Percentiles rank a stretch among this genome's conserved stretches.
Evolutionary conservation across 23 tunicate species (phyloP).

Genomic region (Styela plicata): DNA sequence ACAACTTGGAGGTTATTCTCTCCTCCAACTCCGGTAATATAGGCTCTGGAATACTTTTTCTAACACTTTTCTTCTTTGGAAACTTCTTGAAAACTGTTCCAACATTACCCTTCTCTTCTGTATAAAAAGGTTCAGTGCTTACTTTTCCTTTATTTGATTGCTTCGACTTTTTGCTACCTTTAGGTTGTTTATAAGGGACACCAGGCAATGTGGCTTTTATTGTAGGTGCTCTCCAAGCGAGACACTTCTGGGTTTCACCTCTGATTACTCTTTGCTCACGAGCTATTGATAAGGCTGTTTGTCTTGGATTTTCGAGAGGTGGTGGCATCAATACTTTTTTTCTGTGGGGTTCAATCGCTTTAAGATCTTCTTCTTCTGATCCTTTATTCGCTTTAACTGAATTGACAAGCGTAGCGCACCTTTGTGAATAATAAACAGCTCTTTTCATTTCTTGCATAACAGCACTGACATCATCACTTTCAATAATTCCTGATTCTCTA

Average conservation of each 20-base stretch:
- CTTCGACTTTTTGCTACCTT: conserved; percentile 2
- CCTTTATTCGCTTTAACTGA: conserved; percentile 40
- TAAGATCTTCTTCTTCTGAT: background rate
- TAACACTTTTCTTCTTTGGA: conserved; percentile 76
- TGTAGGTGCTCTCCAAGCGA: conserved; percentile 61
- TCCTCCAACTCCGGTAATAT: conserved; percentile 83
- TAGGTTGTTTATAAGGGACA: conserved; percentile 17
- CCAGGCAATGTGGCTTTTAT: conserved; percentile 64
- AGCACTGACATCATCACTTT: conserved; percentile 72
- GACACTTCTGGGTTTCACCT: conserved; percentile 34
- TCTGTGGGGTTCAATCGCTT: conserved; percentile 15
- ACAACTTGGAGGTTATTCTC: conserved; percentile 68
- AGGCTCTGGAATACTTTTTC: conserved; percentile 83
- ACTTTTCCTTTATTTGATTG: conserved; percentile 11
- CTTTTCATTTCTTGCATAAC: conserved; percentile 69
- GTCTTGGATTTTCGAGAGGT: conserved; percentile 48
- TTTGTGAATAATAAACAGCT: conserved; percentile 67
- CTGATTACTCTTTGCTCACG: conserved; percentile 34
- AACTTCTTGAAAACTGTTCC: conserved; percentile 57
- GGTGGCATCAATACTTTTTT: conserved; percentile 23
- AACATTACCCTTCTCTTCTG: conserved; percentile 59
- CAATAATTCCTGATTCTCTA: conserved; percentile 76
- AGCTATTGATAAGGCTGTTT: conserved; percentile 74
- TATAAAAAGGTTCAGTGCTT: conserved; percentile 45
- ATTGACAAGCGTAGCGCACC: conserved; percentile 63